A percentile compares a stretch with the other conserved stretches of the same genome.
phyloP scores from a whole-genome alignment of 1,140 invertebrate genomes.

The Fopius arisanus region DNA sequence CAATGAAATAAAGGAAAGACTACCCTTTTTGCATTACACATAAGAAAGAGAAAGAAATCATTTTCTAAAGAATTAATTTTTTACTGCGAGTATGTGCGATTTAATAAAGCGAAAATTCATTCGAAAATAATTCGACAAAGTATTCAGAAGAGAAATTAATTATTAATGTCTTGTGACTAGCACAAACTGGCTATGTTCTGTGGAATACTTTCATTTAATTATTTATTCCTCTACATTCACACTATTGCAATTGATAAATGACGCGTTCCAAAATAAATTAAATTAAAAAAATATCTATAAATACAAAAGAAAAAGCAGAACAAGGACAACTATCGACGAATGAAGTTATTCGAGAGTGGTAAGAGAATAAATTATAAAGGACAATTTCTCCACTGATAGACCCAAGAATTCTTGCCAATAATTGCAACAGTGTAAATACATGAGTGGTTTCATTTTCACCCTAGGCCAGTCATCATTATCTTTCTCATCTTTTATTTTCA shows the following conservation, averaged over 20 bases:
- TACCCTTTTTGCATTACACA: too few relatives aligned
- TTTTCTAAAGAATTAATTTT: too few relatives aligned
- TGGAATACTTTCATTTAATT: conserved; percentile 29
- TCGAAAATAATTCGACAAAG: conserved; percentile 15
- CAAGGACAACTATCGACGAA: not conserved
- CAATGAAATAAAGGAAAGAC: too few relatives aligned
- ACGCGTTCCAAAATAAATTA: conserved; percentile 23
- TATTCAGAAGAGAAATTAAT: conserved; percentile 33
- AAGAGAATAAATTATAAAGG: conserved; percentile 18
- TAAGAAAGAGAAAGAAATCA: too few relatives aligned
- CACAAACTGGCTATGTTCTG: conserved; percentile 44
- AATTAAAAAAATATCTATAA: conserved; percentile 6
- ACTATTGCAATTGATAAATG: not conserved
- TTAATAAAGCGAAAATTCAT: not conserved
- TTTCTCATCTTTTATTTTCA: not conserved
- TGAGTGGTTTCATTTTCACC: not conserved
- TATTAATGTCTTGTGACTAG: conserved; percentile 41
- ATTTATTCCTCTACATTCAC: not conserved
- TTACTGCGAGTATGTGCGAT: too few relatives aligned
- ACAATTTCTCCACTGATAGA: conserved; percentile 1
- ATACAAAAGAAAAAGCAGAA: conserved; percentile 6
- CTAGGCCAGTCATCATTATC: conserved; percentile 25
- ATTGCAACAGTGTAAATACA: conserved; percentile 3
- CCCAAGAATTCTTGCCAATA: not conserved
- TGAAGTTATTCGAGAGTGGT: not conserved